Evolutionary conservation across 2,113 vertebrate genomes (phyloP).

Genomic region (Siniperca knerii): DNA sequence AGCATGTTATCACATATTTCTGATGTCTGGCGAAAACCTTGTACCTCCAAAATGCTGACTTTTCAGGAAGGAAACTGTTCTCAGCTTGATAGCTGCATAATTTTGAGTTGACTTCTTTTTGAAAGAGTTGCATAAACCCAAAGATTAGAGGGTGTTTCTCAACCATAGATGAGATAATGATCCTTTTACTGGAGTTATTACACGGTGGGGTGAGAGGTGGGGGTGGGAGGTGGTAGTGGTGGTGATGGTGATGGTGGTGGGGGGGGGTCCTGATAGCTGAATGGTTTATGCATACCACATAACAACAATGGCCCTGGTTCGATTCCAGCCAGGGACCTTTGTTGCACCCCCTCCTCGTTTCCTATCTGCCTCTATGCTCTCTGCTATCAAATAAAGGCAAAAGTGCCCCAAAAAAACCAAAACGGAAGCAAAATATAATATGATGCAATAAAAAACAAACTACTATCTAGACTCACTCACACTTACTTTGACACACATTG

Average conservation of each 20-base stretch:
- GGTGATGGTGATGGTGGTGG: too few species aligned
- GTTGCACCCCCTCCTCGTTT: background rate
- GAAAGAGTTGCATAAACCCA: background rate
- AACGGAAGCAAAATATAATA: slow-evolving; percentile 26
- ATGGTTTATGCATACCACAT: background rate
- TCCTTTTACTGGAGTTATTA: background rate
- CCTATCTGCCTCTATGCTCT: background rate
- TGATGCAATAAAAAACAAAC: slow-evolving; percentile 38
- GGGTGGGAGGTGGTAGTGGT: too few species aligned
- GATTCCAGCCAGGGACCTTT: background rate
- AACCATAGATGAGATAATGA: background rate
- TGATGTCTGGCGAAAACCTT: slow-evolving; percentile 13
- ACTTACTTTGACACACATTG: slow-evolving; percentile 43
- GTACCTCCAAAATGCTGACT: background rate
- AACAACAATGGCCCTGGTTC: background rate
- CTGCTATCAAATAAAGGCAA: background rate
- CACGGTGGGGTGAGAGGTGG: too few species aligned
- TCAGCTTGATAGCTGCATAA: background rate
- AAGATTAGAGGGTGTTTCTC: slow-evolving; percentile 29
- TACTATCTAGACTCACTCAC: slow-evolving; percentile 46
- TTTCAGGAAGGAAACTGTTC: slow-evolving; percentile 22
- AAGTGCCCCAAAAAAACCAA: background rate
- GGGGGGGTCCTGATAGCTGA: background rate
- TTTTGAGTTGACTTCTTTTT: background rate
- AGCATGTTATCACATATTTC: slow-evolving; percentile 1